phyloP scores from a whole-genome alignment of 2,797 vertebrate species.

The Falco peregrinus region DNA sequence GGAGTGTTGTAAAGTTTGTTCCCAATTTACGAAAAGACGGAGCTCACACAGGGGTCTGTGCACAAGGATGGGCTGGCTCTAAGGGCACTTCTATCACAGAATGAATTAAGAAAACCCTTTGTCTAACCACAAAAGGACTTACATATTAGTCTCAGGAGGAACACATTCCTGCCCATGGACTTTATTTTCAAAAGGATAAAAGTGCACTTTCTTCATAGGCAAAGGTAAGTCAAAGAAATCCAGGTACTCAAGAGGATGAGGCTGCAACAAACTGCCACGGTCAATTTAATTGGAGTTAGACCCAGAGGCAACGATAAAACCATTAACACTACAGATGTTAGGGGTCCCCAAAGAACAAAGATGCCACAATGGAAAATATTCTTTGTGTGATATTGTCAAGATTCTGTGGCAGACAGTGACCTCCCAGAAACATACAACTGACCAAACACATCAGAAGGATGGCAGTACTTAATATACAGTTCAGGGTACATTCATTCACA shows the following conservation, averaged over 20 bases:
- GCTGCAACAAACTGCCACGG: slow-evolving; percentile 27
- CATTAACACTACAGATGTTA: slow-evolving; percentile 54
- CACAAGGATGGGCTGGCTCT: slow-evolving; percentile 32
- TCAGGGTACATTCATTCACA: background rate
- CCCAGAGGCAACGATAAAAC: slow-evolving; percentile 46
- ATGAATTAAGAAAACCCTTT: slow-evolving; percentile 58
- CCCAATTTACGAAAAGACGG: slow-evolving; percentile 46
- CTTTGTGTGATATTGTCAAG: background rate
- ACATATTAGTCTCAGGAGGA: slow-evolving; percentile 46
- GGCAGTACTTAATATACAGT: background rate
- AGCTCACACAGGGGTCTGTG: slow-evolving; percentile 10
- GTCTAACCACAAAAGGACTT: slow-evolving; percentile 55
- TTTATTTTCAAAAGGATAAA: slow-evolving; percentile 68
- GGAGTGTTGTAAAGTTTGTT: slow-evolving; percentile 54
- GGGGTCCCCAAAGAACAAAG: slow-evolving; percentile 8
- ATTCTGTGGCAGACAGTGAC: slow-evolving; percentile 3
- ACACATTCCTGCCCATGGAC: slow-evolving; percentile 11
- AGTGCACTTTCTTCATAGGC: slow-evolving; percentile 58
- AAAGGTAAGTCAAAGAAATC: slow-evolving; percentile 66
- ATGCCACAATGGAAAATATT: slow-evolving; percentile 13
- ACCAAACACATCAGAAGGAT: background rate
- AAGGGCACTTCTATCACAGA: slow-evolving; percentile 59
- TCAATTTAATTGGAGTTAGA: slow-evolving; percentile 55
- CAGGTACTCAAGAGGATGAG: slow-evolving; percentile 56
- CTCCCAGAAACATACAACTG: background rate